A percentile compares a stretch with the other conserved stretches of the same genome.
Conservation (phyloP, 1,140 invertebrate genomes). For the Druon quercuslanigerum region DNA sequence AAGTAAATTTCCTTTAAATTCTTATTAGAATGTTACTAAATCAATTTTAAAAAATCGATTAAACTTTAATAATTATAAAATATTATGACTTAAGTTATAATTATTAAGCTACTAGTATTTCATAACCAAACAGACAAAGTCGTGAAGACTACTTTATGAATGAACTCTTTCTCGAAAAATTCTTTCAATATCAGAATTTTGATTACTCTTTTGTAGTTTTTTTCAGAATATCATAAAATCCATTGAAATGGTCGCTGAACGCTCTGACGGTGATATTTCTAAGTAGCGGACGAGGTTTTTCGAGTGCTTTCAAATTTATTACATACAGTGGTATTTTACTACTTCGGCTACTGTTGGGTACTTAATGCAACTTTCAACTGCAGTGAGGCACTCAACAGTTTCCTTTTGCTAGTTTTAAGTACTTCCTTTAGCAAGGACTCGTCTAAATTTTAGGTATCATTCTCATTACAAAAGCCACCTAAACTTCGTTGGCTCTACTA, state of each 20-base stretch:
- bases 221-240: background rate
- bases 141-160: background rate
- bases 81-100: too few species aligned
- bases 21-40: too few species aligned
- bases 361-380: constrained; percentile 21
- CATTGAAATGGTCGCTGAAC: background rate
- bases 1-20: too few species aligned
- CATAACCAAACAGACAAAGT: too few species aligned
- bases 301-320: constrained; percentile 17
- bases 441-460: background rate
- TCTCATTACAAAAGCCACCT: background rate
- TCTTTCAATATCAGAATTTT: background rate
- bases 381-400: background rate
- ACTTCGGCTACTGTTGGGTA: constrained; percentile 1
- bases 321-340: constrained; percentile 1
- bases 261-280: background rate
- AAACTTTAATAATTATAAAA: too few species aligned
- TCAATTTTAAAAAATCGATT: too few species aligned
- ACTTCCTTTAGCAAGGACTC: background rate
- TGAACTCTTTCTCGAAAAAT: background rate
- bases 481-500: background rate
- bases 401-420: background rate
- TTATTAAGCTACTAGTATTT: too few species aligned
- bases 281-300: constrained; percentile 15
- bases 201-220: background rate